These are phyloP conservation scores for Chirona hameri DNA, from an alignment of 2,888 invertebrate genomes.

Conservation along the genomic window DNA sequence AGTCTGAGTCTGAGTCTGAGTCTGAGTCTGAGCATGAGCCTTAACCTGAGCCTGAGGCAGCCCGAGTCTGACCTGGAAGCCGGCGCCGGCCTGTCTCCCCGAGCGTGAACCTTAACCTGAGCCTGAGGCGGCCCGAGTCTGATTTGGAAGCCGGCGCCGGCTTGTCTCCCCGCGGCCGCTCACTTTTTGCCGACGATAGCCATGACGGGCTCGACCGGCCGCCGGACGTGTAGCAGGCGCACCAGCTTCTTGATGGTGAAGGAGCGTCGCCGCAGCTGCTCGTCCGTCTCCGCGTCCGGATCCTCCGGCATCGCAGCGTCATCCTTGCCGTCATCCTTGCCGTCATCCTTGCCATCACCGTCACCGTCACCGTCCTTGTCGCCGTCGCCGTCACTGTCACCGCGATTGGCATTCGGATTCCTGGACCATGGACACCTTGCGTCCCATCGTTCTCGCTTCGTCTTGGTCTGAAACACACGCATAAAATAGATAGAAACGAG, in stretches of 20 bases:
- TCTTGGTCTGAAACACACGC: too few relatives aligned
- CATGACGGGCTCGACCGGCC: constrained; percentile 51
- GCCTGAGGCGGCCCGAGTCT: too few relatives aligned
- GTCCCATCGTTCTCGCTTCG: neutral
- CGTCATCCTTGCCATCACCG: too few relatives aligned
- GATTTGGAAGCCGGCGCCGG: too few relatives aligned
- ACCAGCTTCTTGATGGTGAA: constrained; percentile 51
- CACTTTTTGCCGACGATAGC: constrained; percentile 50
- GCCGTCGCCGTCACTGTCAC: constrained; percentile 8
- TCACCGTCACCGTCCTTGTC: neutral
- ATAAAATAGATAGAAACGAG: too few relatives aligned
- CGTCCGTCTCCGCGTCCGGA: constrained; percentile 29
- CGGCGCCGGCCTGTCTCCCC: neutral
- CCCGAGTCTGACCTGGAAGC: too few relatives aligned
- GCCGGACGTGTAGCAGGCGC: constrained; percentile 49
- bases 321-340: neutral
- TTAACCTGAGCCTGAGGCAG: too few relatives aligned
- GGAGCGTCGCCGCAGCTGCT: constrained; percentile 26
- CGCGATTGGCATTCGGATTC: too few relatives aligned
- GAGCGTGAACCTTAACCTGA: too few relatives aligned
- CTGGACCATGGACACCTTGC: too few relatives aligned
- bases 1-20: too few relatives aligned
- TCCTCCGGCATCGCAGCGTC: constrained; percentile 34
- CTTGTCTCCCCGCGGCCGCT: constrained; percentile 32
- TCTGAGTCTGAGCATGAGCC: too few relatives aligned